Percentiles rank a stretch among this genome's conserved stretches.
Conservation (phyloP, 2,797 vertebrate species). For the Salmo trutta region DNA sequence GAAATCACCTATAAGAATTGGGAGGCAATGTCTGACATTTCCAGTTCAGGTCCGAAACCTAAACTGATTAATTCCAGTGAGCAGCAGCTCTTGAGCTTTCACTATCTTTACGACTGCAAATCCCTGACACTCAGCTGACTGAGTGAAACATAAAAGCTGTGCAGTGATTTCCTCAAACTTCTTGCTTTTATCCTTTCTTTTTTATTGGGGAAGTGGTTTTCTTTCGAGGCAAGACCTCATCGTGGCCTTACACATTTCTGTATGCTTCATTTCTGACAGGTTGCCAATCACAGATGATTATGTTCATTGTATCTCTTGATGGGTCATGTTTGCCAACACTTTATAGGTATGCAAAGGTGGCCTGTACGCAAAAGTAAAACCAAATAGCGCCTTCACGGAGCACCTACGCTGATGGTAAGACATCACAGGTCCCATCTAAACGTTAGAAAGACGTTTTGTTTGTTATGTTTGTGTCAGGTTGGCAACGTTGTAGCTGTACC, state of each 20-base stretch:
- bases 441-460: not conserved
- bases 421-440: not conserved
- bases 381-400: conserved; percentile 10
- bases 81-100: conserved; percentile 74
- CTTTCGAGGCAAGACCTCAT: conserved; percentile 59
- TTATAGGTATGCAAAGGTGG: conserved; percentile 30
- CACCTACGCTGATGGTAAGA: not conserved
- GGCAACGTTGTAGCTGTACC: conserved; percentile 7
- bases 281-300: conserved; percentile 56
- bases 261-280: conserved; percentile 51
- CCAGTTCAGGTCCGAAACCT: conserved; percentile 80
- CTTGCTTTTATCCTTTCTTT: conserved; percentile 58
- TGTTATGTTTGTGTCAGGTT: conserved; percentile 6
- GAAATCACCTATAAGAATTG: conserved; percentile 92
- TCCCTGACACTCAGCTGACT: conserved; percentile 72
- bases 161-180: conserved; percentile 64
- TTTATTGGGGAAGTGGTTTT: conserved; percentile 55
- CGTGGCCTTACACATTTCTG: conserved; percentile 40
- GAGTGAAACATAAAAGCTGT: conserved; percentile 71
- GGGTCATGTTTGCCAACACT: conserved; percentile 35
- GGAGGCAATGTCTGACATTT: conserved; percentile 87
- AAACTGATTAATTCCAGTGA: conserved; percentile 91
- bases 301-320: conserved; percentile 66
- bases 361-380: conserved; percentile 23
- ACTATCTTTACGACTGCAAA: conserved; percentile 77